Conservation (phyloP, 2,888 invertebrate genomes). For the Dynastes hyllus region DNA sequence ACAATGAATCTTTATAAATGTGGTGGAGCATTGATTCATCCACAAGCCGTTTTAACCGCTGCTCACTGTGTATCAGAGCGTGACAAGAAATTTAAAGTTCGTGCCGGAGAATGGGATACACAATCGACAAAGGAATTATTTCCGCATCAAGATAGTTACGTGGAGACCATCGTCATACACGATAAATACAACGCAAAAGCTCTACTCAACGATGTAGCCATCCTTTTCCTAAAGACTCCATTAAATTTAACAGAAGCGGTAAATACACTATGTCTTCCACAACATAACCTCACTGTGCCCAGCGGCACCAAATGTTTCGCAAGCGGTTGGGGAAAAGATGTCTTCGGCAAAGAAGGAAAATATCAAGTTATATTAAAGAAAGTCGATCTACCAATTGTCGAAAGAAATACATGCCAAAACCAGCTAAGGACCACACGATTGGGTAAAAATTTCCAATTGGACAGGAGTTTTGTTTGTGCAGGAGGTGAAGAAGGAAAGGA, state of each 20-base stretch:
- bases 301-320: conserved; percentile 78
- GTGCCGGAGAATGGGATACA: conserved; percentile 91
- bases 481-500: conserved; percentile 82
- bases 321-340: conserved; percentile 87
- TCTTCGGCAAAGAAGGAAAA: conserved; percentile 76
- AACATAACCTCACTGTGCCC: conserved; percentile 71
- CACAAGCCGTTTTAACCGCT: conserved; percentile 84
- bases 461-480: conserved; percentile 84
- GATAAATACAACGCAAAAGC: conserved; percentile 75
- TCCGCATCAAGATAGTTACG: conserved; percentile 78
- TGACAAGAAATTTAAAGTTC: conserved; percentile 67
- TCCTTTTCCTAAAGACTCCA: conserved; percentile 76
- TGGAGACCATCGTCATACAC: conserved; percentile 72
- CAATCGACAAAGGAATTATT: conserved; percentile 82
- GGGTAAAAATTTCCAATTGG: conserved; percentile 78
- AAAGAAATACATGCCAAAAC: conserved; percentile 75
- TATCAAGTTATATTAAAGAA: conserved; percentile 83
- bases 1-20: conserved; percentile 73
- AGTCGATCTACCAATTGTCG: conserved; percentile 80
- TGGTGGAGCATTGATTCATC: conserved; percentile 87
- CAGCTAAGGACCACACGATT: conserved; percentile 78
- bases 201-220: conserved; percentile 80
- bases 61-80: conserved; percentile 80
- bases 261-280: conserved; percentile 82
- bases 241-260: conserved; percentile 79